phyloP scores from a whole-genome alignment of 2,113 vertebrate genomes.

The Campylorhamphus procurvoides region DNA sequence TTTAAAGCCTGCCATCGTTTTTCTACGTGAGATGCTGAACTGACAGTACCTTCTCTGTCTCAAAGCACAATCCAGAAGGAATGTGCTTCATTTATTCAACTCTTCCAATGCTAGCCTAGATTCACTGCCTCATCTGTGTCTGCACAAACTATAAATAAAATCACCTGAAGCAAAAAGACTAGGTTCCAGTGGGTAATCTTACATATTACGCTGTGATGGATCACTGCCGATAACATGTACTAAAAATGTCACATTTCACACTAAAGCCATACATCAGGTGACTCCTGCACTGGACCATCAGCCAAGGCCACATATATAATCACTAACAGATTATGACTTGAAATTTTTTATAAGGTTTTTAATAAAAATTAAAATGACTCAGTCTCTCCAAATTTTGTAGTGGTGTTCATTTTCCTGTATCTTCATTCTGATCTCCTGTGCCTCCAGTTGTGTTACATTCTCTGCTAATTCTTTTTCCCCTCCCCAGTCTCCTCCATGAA shows the following conservation, averaged over 20 bases:
- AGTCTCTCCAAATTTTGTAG: not conserved
- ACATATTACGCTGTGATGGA: not conserved
- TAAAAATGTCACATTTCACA: constrained; percentile 38
- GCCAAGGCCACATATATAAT: not conserved
- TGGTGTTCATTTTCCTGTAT: not conserved
- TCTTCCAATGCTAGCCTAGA: not conserved
- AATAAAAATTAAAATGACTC: not conserved
- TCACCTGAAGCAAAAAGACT: constrained; percentile 20
- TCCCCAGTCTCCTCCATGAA: not conserved
- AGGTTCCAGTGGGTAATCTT: not conserved
- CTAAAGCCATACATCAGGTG: not conserved
- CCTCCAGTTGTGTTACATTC: not conserved
- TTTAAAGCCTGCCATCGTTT: not conserved
- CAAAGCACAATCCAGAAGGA: not conserved
- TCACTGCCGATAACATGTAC: constrained; percentile 3
- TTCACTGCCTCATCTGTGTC: not conserved
- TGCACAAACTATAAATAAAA: constrained; percentile 37
- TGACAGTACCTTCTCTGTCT: not conserved
- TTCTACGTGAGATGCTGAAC: not conserved
- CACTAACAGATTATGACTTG: not conserved
- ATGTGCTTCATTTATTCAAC: not conserved
- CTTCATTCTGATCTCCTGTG: not conserved
- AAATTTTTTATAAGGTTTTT: not conserved
- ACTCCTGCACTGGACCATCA: not conserved
- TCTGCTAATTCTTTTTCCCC: not conserved